phyloP scores from a whole-genome alignment of 2,797 vertebrate species.

The Meda fulgida region DNA sequence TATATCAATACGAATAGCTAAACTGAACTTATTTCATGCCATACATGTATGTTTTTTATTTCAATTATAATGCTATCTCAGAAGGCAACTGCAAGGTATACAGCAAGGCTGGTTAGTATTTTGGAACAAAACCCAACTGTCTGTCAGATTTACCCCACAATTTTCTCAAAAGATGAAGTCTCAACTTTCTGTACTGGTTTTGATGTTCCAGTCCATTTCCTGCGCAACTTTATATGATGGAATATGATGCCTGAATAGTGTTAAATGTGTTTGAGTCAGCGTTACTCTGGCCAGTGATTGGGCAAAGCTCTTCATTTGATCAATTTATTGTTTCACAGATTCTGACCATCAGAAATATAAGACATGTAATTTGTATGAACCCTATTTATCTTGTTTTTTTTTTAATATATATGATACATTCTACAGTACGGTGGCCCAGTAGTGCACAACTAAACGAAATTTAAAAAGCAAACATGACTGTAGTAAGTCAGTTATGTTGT shows the following conservation, averaged over 20 bases:
- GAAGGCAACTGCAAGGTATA: not conserved
- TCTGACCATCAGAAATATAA: not conserved
- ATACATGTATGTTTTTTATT: not conserved
- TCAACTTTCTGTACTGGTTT: not conserved
- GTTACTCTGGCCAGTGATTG: not conserved
- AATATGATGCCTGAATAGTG: not conserved
- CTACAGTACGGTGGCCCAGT: not conserved
- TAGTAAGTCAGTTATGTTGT: no score
- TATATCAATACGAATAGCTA: not conserved
- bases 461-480: no score
- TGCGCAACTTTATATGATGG: not conserved
- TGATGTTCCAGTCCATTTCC: not conserved
- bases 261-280: conserved; percentile 6
- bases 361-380: not conserved
- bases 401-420: not conserved
- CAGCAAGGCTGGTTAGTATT: not conserved
- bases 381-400: not conserved
- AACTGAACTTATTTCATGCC: not conserved
- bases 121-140: conserved; percentile 7
- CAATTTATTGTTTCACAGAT: not conserved
- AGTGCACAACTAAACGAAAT: no score
- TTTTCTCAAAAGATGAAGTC: not conserved
- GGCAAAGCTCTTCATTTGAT: not conserved
- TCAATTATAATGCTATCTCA: not conserved
- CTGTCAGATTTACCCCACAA: not conserved